Percentiles rank a stretch among this genome's conserved stretches.
Conservation (phyloP, 1,140 invertebrate species). For the Antheraea pernyi region DNA sequence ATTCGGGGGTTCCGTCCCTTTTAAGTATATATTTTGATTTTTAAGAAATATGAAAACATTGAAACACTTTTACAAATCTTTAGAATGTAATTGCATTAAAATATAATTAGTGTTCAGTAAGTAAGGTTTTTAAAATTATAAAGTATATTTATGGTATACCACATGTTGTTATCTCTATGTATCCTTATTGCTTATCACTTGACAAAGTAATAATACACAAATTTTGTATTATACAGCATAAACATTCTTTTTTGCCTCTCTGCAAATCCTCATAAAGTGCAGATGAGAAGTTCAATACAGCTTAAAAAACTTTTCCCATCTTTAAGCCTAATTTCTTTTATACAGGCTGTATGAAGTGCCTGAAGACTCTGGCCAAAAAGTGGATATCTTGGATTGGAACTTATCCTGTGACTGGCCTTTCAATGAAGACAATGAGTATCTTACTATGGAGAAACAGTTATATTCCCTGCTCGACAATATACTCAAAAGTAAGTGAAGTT, state of each 20-base stretch:
- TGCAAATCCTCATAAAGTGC: neutral
- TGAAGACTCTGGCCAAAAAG: conserved; percentile 55
- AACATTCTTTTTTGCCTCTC: neutral
- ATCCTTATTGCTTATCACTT: too few relatives aligned
- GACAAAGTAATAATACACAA: too few relatives aligned
- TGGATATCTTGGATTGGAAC: conserved; percentile 65
- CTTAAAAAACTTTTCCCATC: neutral
- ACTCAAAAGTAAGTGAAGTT: conserved; percentile 56
- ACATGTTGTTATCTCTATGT: too few relatives aligned
- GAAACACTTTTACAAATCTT: too few relatives aligned
- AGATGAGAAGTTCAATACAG: neutral
- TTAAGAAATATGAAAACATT: too few relatives aligned
- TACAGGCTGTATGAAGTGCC: conserved; percentile 54
- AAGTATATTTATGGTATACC: too few relatives aligned
- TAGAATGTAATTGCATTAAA: too few relatives aligned
- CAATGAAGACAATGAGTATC: conserved; percentile 60
- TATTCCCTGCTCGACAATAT: conserved; percentile 55
- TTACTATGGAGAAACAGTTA: conserved; percentile 51
- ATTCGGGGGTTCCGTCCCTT: too few relatives aligned
- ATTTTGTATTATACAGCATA: too few relatives aligned
- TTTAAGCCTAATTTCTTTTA: conserved; percentile 4
- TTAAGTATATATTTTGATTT: too few relatives aligned
- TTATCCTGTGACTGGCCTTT: conserved; percentile 62
- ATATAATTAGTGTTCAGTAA: too few relatives aligned
- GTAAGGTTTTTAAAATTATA: too few relatives aligned